Base-by-base conservation (phyloP, 2,797 vertebrate species). In the Anguilla marmorata region DNA sequence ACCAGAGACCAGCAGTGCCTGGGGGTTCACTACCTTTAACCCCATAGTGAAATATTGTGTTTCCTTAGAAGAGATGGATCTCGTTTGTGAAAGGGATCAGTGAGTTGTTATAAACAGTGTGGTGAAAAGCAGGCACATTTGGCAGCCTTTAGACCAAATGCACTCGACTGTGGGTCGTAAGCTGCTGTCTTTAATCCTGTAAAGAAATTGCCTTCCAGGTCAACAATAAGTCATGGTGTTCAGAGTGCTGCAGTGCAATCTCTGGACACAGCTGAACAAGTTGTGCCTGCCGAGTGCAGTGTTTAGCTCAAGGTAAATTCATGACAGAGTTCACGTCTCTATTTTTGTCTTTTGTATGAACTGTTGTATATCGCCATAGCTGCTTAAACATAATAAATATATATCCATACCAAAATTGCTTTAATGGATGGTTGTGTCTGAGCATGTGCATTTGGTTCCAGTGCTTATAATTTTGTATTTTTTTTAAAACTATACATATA, bases 121-220 rank as follows among this genome's bases (percentile, higher is more conserved):
- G 85, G 69, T 89, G 85, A 88, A 58, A 90, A 86, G 86, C 58
- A 60, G 27, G 50, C 54, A 41, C 21, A 87, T 86, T 89, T 90
- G 83, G 58, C 87, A 72, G 87, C 80, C 48, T 86, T 89, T 86
- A 72, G 86, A 69, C 79, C 85, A 79, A 86, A 86, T 88, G 72
- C 84, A 79, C 60, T 85, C 84, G 33, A 16, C 84, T 85, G 52
- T 85, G 86, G 86, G 89, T 76, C 89, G 79, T 86, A 84, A 84
- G 89, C 86, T 85, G 85, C 50, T 87, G 83, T 86, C 79, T 89
- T 82, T 87, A 88, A 89, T 86, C 88, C 80, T 56, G n/a, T 84
- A 76, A 84, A 86, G 74, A 86, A 88, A 89, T 85, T 85, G 88
- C 87, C 82, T 88, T 90, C 87, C 24, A 79, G 88, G 89, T 89